Evolutionary conservation across 1,140 invertebrate genomes (phyloP), one percentile per base, ranked within the genome.

Genomic region (Drosophila pachea): DNA sequence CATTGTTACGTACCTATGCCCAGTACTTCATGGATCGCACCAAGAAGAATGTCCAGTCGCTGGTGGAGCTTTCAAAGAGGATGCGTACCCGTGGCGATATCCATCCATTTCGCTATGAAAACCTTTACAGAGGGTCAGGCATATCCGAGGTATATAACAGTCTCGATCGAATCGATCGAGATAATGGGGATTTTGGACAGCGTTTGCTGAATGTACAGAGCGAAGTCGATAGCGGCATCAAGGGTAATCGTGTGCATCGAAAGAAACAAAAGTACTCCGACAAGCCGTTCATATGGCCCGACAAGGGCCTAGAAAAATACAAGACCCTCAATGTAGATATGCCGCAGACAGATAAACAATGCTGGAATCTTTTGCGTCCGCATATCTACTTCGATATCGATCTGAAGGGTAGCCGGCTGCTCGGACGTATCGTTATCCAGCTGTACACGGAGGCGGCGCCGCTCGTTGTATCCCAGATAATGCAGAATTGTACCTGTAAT

Each of bases 371-470:
- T 2, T 54, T 88, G 12, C 68, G 87, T 4, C 87, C 87, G 0
- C 60, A 68, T 2, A 38, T 88, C 9, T 88, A 71, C 49, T 73
- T 88, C 12, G 87, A 88, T 22, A 45, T 87, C 2, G 71, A 78
- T 32, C 33, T 86, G 0, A 82, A 78, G 33, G 72, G 68, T 9
- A 47, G 67, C 6, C 73, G 72, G 1, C 78, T 69, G 0, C 47
- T 88, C 42, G 87, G 87, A 1, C 69, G 87, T 5, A 53, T 88
- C 5, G 54, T 86, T 0, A 33, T 88, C 3, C 65, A 87, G 22
- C 75, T 88, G 6, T 88, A 77, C 35, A 88, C 87, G n/a, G 87
- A 88, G 52, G 83, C 87, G 0, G 81, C 78, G 0, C 87, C 87
- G 0, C 43, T 76, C 7, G 84, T 88, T 0, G 87, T 88, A 1